Base-by-base conservation (phyloP, 1,140 invertebrate genomes). In the Leucophenga varia region DNA sequence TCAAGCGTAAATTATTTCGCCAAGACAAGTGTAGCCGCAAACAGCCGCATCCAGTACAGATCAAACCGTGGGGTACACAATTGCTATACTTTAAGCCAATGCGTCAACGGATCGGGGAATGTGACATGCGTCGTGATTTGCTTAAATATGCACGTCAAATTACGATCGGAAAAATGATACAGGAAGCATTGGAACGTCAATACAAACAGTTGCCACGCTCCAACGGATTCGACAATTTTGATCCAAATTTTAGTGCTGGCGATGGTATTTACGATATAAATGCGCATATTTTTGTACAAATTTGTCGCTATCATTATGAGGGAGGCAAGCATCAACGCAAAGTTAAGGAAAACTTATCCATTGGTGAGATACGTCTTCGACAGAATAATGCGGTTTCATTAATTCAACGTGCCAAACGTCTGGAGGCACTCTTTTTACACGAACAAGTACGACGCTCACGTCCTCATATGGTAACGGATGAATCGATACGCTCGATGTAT, bases 401-500 rank as follows among this genome's bases (percentile, higher is more conserved):
- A 28, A 63, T 53, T 0, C 44, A 56, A 20, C 45, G 64, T 3
- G 59, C 58, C 38, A 64, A 57, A 44, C 52, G 55, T 7, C 30
- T 71, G 31, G 60, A 64, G 37, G 60, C 56, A 30, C 49, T 65
- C 43, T 52, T 63, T 3, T 42, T 63, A 17, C 57, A 67, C 25
- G 54, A 70, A 18, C 57, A 70, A 31, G 46, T 64, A 36, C 59
- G 57, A 10, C 21, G 48, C 6, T 50, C 57, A 4, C 25, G 54
- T 10, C 58, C 64, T 39, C 43, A 65, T 30, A 36, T 55, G 1
- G 61, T 71, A 20, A 18, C 71, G 18, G 67, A 70, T 36, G 61
- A 71, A 31, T 71, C 67, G 1, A 63, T 71, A 20, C 59, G 67
- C 3, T 71, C 67, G 3, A 54, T 71, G 2, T 54, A 43, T 43